Percentiles rank a stretch among this genome's conserved stretches.
Evolutionary conservation across 2,113 vertebrate species (phyloP).

Genomic region (Tricholaema leucomelas): DNA sequence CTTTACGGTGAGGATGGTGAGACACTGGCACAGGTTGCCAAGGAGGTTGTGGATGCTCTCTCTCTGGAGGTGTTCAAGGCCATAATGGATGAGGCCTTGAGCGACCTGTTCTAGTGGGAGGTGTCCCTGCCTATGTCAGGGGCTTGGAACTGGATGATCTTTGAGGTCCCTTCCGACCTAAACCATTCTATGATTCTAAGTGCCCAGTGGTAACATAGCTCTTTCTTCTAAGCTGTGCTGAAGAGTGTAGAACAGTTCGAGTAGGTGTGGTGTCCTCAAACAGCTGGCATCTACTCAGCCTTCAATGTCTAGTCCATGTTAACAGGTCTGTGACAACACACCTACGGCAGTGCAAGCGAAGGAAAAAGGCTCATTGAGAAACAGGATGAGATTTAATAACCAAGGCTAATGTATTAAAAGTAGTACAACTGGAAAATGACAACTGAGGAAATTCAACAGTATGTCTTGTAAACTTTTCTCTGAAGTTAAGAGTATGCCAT

Average conservation of each 20-base stretch:
- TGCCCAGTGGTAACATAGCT: background rate
- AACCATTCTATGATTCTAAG: too few species aligned
- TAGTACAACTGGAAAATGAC: background rate
- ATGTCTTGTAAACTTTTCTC: conserved; percentile 13
- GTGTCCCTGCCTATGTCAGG: too few species aligned
- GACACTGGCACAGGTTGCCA: too few species aligned
- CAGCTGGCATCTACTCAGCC: background rate
- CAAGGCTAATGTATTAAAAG: background rate
- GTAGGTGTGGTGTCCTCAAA: background rate
- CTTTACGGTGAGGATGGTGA: too few species aligned
- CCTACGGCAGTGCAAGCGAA: background rate
- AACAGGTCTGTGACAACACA: background rate
- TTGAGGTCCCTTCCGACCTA: too few species aligned
- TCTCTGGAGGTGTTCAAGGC: too few species aligned
- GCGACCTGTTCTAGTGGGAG: too few species aligned
- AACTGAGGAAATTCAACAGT: background rate
- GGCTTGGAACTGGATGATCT: too few species aligned
- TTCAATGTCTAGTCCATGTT: background rate
- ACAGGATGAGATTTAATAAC: background rate
- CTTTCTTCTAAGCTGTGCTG: background rate
- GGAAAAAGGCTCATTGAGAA: background rate
- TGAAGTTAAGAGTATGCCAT: conserved; percentile 7
- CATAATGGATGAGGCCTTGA: too few species aligned
- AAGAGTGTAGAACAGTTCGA: background rate
- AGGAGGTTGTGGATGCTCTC: too few species aligned